A percentile compares a stretch with the other conserved stretches of the same genome.
Conservation (phyloP, 2,888 invertebrate species). For the Rotaria socialis region DNA sequence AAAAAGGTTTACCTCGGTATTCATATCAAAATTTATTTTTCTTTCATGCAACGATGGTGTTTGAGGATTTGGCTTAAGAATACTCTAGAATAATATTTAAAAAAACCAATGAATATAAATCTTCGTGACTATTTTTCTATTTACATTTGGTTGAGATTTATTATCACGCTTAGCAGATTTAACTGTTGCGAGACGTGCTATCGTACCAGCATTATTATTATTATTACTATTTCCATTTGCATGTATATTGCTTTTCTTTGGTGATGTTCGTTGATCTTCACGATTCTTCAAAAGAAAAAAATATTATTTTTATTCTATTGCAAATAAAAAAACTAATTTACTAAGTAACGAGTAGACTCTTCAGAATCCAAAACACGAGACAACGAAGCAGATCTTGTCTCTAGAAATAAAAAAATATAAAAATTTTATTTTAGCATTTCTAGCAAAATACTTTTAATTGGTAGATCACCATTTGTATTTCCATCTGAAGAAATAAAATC, state of each 20-base stretch:
- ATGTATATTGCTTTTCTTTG: not conserved
- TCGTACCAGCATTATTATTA: not conserved
- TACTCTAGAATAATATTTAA: not conserved
- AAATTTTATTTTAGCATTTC: not conserved
- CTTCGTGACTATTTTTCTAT: not conserved
- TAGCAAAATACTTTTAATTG: not conserved
- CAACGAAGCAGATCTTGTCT: not conserved
- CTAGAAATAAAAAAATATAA: not conserved
- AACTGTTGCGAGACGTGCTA: not conserved
- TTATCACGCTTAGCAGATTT: not conserved
- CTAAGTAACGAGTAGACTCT: not conserved
- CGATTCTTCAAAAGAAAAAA: not conserved
- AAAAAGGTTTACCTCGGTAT: not conserved
- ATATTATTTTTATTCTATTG: not conserved
- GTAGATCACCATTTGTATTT: not conserved
- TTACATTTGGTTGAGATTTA: not conserved
- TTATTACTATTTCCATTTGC: not conserved
- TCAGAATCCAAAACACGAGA: not conserved
- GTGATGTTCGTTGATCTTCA: not conserved
- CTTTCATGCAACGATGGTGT: not conserved
- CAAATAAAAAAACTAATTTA: not conserved
- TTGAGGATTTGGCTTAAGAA: not conserved
- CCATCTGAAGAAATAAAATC: not conserved
- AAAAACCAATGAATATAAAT: not conserved
- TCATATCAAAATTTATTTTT: not conserved